Conservation (phyloP, 2,797 vertebrate genomes). For the Sebastes itinus region DNA sequence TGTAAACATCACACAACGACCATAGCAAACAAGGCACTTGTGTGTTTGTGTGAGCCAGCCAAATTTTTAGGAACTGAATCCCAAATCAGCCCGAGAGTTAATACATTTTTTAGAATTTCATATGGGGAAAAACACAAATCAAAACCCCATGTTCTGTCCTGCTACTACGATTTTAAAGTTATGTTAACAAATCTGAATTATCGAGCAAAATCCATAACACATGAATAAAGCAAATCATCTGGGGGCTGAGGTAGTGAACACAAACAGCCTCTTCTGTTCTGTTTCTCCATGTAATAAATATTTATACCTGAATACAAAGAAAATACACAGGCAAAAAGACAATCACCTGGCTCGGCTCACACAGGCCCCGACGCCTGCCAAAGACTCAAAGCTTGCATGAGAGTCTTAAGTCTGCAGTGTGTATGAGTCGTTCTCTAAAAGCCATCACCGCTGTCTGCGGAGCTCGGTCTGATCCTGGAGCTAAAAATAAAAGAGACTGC, state of each 20-base stretch:
- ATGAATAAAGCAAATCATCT: conserved; percentile 50
- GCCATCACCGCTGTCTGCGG: conserved; percentile 42
- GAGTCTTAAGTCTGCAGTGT: conserved; percentile 34
- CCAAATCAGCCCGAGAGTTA: conserved; percentile 11
- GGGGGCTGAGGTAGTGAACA: conserved; percentile 30
- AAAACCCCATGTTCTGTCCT: background rate
- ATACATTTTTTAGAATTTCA: conserved; percentile 1
- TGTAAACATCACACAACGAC: conserved; percentile 7
- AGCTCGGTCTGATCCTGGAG: conserved; percentile 50
- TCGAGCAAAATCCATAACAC: conserved; percentile 45
- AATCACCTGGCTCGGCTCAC: conserved; percentile 60
- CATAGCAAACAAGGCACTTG: background rate
- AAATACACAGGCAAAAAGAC: conserved; percentile 62
- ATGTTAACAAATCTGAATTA: conserved; percentile 48
- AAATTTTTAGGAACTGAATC: conserved; percentile 19
- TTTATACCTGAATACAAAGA: conserved; percentile 59
- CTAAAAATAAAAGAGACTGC: conserved; percentile 71
- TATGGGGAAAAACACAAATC: conserved; percentile 14
- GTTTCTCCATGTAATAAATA: conserved; percentile 58
- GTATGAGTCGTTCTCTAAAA: conserved; percentile 40
- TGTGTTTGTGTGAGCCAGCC: conserved; percentile 4
- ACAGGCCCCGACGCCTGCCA: conserved; percentile 37
- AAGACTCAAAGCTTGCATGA: conserved; percentile 49
- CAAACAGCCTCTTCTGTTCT: conserved; percentile 52
- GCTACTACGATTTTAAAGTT: conserved; percentile 39